Percentiles rank a stretch among this genome's conserved stretches.
Conservation (phyloP, 1,140 invertebrate species). For the Galleria mellonella region DNA sequence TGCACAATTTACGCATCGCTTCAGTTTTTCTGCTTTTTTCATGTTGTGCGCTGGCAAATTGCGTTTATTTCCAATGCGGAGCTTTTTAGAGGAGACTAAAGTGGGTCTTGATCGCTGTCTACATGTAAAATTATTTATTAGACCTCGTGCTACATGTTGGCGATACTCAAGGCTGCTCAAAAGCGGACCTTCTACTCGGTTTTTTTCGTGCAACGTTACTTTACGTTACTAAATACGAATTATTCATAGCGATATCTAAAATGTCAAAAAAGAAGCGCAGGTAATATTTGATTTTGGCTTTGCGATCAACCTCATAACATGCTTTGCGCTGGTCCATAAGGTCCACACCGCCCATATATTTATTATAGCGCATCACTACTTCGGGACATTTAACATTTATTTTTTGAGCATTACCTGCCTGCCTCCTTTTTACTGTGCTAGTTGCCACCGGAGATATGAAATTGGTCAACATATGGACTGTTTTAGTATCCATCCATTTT, state of each 20-base stretch:
- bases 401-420: slow-evolving; percentile 29
- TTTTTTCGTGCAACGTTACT: neutral
- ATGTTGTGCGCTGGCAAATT: slow-evolving; percentile 20
- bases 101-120: slow-evolving; percentile 18
- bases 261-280: slow-evolving; percentile 27
- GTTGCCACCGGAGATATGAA: slow-evolving; percentile 25
- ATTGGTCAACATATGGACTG: slow-evolving; percentile 33
- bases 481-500: slow-evolving; percentile 33
- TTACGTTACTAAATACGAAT: slow-evolving; percentile 20
- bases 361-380: slow-evolving; percentile 22
- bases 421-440: slow-evolving; percentile 26
- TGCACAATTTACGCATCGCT: slow-evolving; percentile 28
- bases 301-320: slow-evolving; percentile 23
- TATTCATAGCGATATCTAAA: slow-evolving; percentile 24
- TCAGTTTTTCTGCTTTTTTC: slow-evolving; percentile 22
- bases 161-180: slow-evolving; percentile 8
- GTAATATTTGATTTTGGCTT: no score
- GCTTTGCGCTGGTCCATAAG: slow-evolving; percentile 21
- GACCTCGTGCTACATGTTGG: slow-evolving; percentile 21
- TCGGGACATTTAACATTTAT: slow-evolving; percentile 25
- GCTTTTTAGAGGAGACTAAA: slow-evolving; percentile 15
- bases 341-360: slow-evolving; percentile 27
- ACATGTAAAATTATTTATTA: slow-evolving; percentile 28
- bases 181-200: no score
- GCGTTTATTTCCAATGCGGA: slow-evolving; percentile 17